A percentile compares a stretch with the other conserved stretches of the same genome.
Evolutionary conservation across 2,888 invertebrate genomes (phyloP).

Genomic region (Tillus elongatus): DNA sequence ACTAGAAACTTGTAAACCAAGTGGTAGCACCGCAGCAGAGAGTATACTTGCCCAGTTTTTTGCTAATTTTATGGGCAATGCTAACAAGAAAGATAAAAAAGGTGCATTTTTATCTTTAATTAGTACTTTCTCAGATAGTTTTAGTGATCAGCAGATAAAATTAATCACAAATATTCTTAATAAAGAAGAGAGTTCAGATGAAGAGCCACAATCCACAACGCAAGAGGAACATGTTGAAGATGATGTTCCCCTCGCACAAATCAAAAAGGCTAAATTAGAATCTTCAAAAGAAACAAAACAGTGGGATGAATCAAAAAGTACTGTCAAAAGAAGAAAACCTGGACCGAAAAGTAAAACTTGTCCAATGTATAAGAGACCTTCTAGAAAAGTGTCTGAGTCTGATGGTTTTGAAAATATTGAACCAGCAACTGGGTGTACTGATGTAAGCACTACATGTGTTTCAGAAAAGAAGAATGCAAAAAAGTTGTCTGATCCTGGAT

Average conservation of each 20-base stretch:
- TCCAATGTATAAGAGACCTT: too few species aligned
- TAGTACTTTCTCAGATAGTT: constrained; percentile 28
- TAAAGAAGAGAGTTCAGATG: constrained; percentile 33
- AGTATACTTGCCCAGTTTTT: constrained; percentile 30
- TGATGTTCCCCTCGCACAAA: constrained; percentile 4
- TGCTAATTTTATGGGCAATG: constrained; percentile 27
- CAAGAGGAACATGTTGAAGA: constrained; percentile 13
- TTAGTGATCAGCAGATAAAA: constrained; percentile 39
- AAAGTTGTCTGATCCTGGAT: not conserved
- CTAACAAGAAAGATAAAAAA: constrained; percentile 29
- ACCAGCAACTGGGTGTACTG: too few species aligned
- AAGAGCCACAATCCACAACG: constrained; percentile 8
- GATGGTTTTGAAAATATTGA: constrained; percentile 27
- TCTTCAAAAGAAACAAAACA: constrained; percentile 10
- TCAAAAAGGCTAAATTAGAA: constrained; percentile 12
- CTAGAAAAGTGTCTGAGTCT: constrained; percentile 10
- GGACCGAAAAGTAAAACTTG: constrained; percentile 17
- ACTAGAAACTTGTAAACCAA: constrained; percentile 10
- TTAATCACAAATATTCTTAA: constrained; percentile 51
- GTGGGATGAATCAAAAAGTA: constrained; percentile 16
- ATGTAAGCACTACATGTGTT: too few species aligned
- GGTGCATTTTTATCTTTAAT: constrained; percentile 28
- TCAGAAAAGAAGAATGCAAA: not conserved
- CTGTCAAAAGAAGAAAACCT: constrained; percentile 18
- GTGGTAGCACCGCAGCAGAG: constrained; percentile 22